phyloP scores from a whole-genome alignment of 2,888 invertebrate species.

The Tolmerus cingulatus region DNA sequence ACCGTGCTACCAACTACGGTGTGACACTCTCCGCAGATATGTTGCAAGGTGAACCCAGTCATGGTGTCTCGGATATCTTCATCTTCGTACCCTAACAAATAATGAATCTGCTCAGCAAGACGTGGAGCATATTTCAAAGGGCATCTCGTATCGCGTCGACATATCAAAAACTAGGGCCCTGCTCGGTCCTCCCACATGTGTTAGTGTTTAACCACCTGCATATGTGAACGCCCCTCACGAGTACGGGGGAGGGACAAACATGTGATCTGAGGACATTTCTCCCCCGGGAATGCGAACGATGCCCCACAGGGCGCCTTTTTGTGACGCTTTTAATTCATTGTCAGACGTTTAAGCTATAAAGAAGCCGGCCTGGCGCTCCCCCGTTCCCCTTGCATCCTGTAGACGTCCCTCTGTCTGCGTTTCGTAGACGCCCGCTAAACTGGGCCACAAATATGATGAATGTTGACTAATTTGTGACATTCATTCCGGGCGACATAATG shows the following conservation, averaged over 20 bases:
- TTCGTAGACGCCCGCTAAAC: background rate
- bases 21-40: background rate
- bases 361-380: background rate
- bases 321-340: slow-evolving; percentile 25
- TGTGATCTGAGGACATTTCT: background rate
- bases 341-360: slow-evolving; percentile 4
- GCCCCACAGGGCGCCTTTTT: background rate
- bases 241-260: background rate
- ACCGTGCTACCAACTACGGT: background rate
- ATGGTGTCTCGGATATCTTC: slow-evolving; percentile 5
- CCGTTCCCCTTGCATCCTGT: background rate
- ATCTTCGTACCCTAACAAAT: slow-evolving; percentile 6
- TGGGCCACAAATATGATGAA: slow-evolving; percentile 27
- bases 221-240: background rate
- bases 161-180: background rate
- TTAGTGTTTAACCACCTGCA: background rate
- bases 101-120: slow-evolving; percentile 16
- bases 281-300: background rate
- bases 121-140: slow-evolving; percentile 15
- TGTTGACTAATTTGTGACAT: slow-evolving; percentile 37
- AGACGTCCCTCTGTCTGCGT: background rate
- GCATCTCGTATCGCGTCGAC: background rate
- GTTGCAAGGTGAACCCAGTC: background rate
- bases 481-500: slow-evolving; percentile 28
- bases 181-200: background rate